Evolutionary conservation across 2,888 invertebrate species (phyloP).

Genomic region (Heliothis peltigera): DNA sequence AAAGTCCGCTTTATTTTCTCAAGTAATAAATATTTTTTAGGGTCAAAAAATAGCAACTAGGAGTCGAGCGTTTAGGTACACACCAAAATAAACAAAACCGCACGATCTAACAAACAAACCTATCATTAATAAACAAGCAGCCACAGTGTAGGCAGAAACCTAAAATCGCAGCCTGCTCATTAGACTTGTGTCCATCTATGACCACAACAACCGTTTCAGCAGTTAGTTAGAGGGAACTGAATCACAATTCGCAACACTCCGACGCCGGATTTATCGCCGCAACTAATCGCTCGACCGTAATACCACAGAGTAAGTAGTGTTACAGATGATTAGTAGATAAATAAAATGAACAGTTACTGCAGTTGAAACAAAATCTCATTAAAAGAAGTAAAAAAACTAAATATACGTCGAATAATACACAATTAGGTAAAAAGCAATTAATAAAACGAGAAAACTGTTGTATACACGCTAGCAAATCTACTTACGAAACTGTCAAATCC

Average conservation of each 20-base stretch:
- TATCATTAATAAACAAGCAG: slow-evolving; percentile 39
- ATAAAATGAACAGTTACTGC: background rate
- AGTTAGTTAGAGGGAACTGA: slow-evolving; percentile 65
- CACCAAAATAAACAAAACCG: slow-evolving; percentile 25
- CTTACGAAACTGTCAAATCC: no score
- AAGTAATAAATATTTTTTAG: background rate
- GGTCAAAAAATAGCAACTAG: background rate
- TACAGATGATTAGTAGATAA: slow-evolving; percentile 38
- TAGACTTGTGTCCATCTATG: slow-evolving; percentile 59
- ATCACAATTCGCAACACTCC: slow-evolving; percentile 66
- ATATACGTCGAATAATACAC: no score
- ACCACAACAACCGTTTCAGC: slow-evolving; percentile 56
- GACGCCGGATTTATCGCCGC: slow-evolving; percentile 64
- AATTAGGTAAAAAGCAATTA: no score
- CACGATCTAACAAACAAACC: slow-evolving; percentile 26
- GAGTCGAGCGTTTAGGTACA: no score
- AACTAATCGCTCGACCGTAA: slow-evolving; percentile 60
- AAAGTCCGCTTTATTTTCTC: background rate
- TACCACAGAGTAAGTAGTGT: background rate
- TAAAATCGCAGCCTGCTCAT: slow-evolving; percentile 48
- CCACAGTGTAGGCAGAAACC: slow-evolving; percentile 48
- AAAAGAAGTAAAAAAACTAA: no score
- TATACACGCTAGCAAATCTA: no score
- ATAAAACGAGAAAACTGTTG: no score
- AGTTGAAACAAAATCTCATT: no score